A percentile compares a stretch with the other conserved stretches of the same genome.
These are phyloP conservation scores for Cheirogaleus major DNA, from an alignment of 2,797 vertebrate species.

Conservation along the genomic window DNA sequence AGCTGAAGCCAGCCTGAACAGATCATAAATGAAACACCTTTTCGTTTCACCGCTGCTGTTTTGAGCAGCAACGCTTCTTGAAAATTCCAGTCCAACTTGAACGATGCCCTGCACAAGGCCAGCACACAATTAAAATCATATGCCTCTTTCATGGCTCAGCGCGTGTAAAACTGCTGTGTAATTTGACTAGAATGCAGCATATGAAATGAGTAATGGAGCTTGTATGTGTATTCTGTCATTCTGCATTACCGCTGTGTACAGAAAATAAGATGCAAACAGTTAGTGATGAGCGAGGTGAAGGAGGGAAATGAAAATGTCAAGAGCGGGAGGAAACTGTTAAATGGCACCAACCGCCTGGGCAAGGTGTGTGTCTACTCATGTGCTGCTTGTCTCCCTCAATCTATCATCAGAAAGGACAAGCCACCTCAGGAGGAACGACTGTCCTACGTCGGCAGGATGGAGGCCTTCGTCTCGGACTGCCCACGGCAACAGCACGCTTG, in stretches of 20 bases:
- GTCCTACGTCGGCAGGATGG: constrained; percentile 79
- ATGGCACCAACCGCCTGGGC: constrained; percentile 91
- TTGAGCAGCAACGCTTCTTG: not conserved
- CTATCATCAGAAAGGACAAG: constrained; percentile 89
- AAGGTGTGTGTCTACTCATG: constrained; percentile 91
- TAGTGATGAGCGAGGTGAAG: constrained; percentile 89
- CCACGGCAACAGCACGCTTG: constrained; percentile 82
- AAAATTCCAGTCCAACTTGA: constrained; percentile 55
- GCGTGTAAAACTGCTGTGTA: constrained; percentile 47
- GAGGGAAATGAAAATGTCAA: constrained; percentile 89
- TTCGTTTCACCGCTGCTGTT: not conserved
- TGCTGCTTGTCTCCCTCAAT: constrained; percentile 92
- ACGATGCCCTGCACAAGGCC: constrained; percentile 49
- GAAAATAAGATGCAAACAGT: constrained; percentile 83
- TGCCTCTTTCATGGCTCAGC: constrained; percentile 63
- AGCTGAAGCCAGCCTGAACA: not conserved
- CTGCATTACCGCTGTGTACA: constrained; percentile 82
- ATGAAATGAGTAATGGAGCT: constrained; percentile 78
- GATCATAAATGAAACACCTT: constrained; percentile 50
- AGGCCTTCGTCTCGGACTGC: constrained; percentile 77
- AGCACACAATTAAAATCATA: constrained; percentile 76
- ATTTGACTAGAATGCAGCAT: constrained; percentile 72
- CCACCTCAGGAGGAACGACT: constrained; percentile 87
- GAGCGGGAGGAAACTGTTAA: constrained; percentile 88
- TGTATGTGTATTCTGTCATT: constrained; percentile 84